Percentiles rank a stretch among this genome's conserved stretches.
phyloP scores from a whole-genome alignment of 2,113 vertebrate species.

The Sprattus sprattus region DNA sequence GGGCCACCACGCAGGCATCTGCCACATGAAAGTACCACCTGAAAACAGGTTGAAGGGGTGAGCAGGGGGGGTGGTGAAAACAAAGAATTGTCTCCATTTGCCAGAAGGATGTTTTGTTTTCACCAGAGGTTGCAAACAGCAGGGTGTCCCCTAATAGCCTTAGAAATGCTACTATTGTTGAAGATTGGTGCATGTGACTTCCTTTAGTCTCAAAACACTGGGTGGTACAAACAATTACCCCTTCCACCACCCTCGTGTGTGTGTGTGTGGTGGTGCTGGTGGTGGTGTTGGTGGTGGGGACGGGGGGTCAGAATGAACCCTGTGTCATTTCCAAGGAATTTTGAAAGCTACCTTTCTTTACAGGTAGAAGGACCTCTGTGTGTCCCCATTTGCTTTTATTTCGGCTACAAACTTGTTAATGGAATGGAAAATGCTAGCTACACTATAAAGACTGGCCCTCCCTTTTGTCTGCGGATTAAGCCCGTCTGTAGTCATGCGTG shows the following conservation, averaged over 20 bases:
- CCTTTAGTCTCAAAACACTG: not conserved
- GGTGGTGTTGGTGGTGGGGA: conserved; percentile 18
- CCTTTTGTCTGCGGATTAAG: not conserved
- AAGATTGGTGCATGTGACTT: not conserved
- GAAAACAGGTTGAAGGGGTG: not conserved
- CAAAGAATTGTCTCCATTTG: not conserved
- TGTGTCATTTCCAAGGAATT: not conserved
- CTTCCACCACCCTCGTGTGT: not conserved
- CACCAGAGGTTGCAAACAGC: not conserved
- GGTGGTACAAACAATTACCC: too few relatives aligned
- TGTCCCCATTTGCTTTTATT: not conserved
- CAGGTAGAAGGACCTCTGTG: not conserved
- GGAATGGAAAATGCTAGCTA: not conserved
- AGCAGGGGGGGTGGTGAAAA: not conserved
- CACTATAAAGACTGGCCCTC: not conserved
- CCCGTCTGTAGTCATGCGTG: not conserved
- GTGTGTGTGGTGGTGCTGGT: conserved; percentile 16
- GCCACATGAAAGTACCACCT: not conserved
- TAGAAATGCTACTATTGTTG: not conserved
- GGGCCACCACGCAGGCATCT: not conserved
- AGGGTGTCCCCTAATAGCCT: not conserved
- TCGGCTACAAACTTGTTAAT: not conserved
- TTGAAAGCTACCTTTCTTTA: not conserved
- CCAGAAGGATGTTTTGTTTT: not conserved
- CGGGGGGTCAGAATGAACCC: not conserved